Base-by-base conservation (phyloP, 2,113 vertebrate species). In the Etia nguti region DNA sequence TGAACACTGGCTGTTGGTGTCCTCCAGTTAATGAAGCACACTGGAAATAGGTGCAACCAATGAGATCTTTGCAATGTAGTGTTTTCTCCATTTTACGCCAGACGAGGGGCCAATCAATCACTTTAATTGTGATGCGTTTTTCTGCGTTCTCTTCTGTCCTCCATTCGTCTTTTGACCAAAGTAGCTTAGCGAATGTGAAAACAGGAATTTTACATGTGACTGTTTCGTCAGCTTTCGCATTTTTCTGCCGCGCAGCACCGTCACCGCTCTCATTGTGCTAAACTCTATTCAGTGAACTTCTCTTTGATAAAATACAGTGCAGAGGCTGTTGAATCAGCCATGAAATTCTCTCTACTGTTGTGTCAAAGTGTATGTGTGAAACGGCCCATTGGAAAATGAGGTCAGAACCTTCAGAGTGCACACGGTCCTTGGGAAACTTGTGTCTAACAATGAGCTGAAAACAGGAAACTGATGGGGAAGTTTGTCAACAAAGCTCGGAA, bases 401-500 rank as follows among this genome's bases (percentile, higher is more conserved):
- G 84, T 70, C 85, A 56, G 24, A 84, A 62, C 79, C 88, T 41
- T 82, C 16, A 48, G 26, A 7, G 70, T 43, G n/a, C 52, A 24
- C 48, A 24, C 68, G 36, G 70, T 70, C 86, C 86, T 91, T 91
- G 86, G 80, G 89, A 91, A 93, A 91, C 22, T 85, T 56, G 50
- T 62, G 88, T 90, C 41, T 48, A 75, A 93, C 89, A 93, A 91
- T 90, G 88, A 86, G 55, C 82, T 82, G 80, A 90, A 93, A 94
- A 93, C 92, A 93, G 93, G 95, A 95, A 90, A 77, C 52, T 2
- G 18, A 29, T 85, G 86, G 46, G 88, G 92, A 93, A 90, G 92
- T 93, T 94, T 95, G 91, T 95, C 90, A 92, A 94, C 93, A 95
- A 95, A 96, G 94, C 90, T 92, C 92, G 92, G 94, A 95, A 95